Conservation (phyloP, 2,888 invertebrate species). For the Apodemia zela region DNA sequence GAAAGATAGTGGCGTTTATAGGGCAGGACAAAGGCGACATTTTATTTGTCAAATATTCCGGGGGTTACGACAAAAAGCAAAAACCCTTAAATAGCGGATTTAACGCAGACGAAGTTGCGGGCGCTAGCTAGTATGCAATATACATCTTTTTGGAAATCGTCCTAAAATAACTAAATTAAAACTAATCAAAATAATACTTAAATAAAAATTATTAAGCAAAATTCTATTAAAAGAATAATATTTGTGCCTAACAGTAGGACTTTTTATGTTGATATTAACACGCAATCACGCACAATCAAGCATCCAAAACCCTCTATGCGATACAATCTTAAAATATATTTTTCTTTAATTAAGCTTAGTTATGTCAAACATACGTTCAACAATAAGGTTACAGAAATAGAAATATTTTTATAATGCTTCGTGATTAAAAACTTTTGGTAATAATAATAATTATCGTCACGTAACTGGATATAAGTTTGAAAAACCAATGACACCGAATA, state of each 20-base stretch:
- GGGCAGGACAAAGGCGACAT: no score
- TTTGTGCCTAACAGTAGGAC: neutral
- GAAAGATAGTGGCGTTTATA: no score
- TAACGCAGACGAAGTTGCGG: no score
- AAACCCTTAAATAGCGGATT: no score
- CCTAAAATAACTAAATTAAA: neutral
- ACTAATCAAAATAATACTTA: neutral
- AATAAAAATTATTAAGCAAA: neutral
- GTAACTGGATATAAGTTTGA: neutral
- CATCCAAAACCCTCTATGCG: neutral
- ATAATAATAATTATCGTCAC: neutral
- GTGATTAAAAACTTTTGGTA: neutral
- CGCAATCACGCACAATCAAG: slow-evolving; percentile 10
- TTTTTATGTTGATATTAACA: neutral
- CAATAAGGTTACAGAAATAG: slow-evolving; percentile 4
- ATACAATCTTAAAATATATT: slow-evolving; percentile 12
- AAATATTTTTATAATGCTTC: neutral
- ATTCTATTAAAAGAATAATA: neutral
- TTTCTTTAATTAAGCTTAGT: slow-evolving; percentile 7
- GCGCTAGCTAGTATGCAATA: no score
- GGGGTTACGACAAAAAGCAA: no score
- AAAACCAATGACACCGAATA: neutral
- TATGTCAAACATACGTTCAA: slow-evolving; percentile 8
- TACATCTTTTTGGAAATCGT: no score
- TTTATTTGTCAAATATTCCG: no score